These are phyloP conservation scores for Lepidocolaptes lacrymiger DNA, from an alignment of 2,797 vertebrate genomes.

Conservation along the genomic window DNA sequence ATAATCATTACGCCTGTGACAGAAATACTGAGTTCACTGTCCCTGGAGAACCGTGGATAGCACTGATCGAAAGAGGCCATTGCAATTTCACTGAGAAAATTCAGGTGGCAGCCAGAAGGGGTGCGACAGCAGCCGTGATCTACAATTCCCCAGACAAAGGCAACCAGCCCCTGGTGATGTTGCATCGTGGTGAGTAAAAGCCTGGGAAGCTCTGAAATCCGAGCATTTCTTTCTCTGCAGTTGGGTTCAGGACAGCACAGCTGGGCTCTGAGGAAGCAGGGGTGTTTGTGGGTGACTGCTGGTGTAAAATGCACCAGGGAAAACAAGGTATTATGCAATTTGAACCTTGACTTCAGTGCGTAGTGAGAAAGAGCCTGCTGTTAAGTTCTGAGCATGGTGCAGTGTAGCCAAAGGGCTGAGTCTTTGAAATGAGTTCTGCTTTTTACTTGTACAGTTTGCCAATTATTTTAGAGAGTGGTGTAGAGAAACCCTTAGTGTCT, in stretches of 20 bases:
- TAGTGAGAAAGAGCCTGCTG: background rate
- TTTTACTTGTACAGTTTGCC: background rate
- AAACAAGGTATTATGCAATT: accelerated
- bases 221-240: background rate
- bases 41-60: slow-evolving; percentile 80
- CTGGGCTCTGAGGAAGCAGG: background rate
- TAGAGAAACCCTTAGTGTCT: background rate
- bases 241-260: background rate
- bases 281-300: background rate
- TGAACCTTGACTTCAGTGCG: background rate
- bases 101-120: slow-evolving; percentile 70
- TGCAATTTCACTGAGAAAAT: slow-evolving; percentile 89
- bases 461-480: background rate
- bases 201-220: background rate
- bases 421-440: background rate
- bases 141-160: slow-evolving; percentile 80
- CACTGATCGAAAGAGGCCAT: slow-evolving; percentile 88
- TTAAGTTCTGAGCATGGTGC: accelerated
- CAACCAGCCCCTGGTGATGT: slow-evolving; percentile 78
- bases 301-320: background rate
- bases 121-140: slow-evolving; percentile 86
- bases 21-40: slow-evolving; percentile 67
- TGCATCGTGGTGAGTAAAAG: slow-evolving; percentile 76
- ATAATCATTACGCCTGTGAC: slow-evolving; percentile 80
- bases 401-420: background rate